These are phyloP conservation scores for Phoxinus phoxinus DNA, from an alignment of 2,113 vertebrate species.

Conservation along the genomic window DNA sequence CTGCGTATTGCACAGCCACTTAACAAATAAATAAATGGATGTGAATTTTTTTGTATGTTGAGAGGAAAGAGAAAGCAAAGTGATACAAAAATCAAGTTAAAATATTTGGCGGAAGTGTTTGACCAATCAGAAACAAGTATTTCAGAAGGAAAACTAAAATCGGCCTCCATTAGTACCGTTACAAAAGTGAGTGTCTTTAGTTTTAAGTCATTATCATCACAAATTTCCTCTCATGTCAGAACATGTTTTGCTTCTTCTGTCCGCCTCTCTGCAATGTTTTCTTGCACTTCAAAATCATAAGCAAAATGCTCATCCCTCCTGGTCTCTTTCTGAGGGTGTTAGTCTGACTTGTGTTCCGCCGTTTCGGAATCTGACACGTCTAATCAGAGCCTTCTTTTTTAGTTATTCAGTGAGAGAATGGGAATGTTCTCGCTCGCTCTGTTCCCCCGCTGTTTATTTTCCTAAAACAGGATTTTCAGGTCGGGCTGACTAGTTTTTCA, in stretches of 20 bases:
- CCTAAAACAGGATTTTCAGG: slow-evolving; percentile 73
- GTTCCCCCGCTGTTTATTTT: slow-evolving; percentile 11
- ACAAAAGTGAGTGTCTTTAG: neutral
- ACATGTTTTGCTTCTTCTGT: slow-evolving; percentile 28
- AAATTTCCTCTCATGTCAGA: slow-evolving; percentile 37
- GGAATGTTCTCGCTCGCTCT: slow-evolving; percentile 4
- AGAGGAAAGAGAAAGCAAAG: neutral
- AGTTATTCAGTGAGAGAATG: neutral
- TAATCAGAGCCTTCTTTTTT: slow-evolving; percentile 5
- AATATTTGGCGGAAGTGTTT: neutral
- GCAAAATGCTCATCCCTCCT: neutral
- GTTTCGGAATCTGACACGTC: neutral
- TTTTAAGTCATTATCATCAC: neutral
- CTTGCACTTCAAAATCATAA: neutral
- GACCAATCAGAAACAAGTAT: neutral
- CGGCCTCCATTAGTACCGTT: neutral
- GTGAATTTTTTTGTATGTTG: neutral
- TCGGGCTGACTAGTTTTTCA: slow-evolving; percentile 51
- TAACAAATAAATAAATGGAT: neutral
- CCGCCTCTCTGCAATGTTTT: neutral
- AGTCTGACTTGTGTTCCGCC: neutral
- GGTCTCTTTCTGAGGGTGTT: neutral
- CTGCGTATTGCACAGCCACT: neutral
- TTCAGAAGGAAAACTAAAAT: neutral
- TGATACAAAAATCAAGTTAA: neutral